phyloP scores from a whole-genome alignment of 1,140 invertebrate genomes.

The Dendrolimus kikuchii region DNA sequence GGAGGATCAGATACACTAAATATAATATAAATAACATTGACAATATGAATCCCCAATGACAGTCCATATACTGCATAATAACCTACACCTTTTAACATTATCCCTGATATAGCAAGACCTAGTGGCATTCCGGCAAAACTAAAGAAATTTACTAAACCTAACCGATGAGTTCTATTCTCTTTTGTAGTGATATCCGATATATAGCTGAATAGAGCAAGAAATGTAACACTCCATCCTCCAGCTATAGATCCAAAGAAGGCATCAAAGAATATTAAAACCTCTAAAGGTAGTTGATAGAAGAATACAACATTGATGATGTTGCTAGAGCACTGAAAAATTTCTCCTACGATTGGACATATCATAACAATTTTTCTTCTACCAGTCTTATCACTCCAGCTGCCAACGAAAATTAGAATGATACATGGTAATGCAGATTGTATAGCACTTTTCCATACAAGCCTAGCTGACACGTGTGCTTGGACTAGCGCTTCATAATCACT shows the following conservation, averaged over 20 bases:
- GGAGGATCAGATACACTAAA: slow-evolving; percentile 61
- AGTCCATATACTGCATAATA: slow-evolving; percentile 36
- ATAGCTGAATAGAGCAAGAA: slow-evolving; percentile 65
- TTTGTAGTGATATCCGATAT: slow-evolving; percentile 61
- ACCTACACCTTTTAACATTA: slow-evolving; percentile 30
- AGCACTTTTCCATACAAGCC: slow-evolving; percentile 11
- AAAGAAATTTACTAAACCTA: slow-evolving; percentile 63
- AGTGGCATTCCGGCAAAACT: slow-evolving; percentile 37
- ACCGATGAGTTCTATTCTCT: slow-evolving; percentile 60
- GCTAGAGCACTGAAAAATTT: slow-evolving; percentile 36
- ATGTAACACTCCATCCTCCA: slow-evolving; percentile 54
- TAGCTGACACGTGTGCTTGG: slow-evolving; percentile 11
- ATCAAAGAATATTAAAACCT: slow-evolving; percentile 53
- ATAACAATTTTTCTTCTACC: slow-evolving; percentile 60
- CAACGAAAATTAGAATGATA: slow-evolving; percentile 75
- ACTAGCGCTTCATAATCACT: slow-evolving; percentile 16
- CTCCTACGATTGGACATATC: slow-evolving; percentile 59
- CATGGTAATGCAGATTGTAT: slow-evolving; percentile 43
- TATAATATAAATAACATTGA: slow-evolving; percentile 29
- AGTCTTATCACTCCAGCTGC: slow-evolving; percentile 65
- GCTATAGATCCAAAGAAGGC: slow-evolving; percentile 54
- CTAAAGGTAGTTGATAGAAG: slow-evolving; percentile 47
- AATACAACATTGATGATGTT: slow-evolving; percentile 59
- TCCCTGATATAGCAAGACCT: slow-evolving; percentile 30
- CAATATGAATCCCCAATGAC: slow-evolving; percentile 19